phyloP scores from a whole-genome alignment of 1,140 invertebrate species.

The Magallana ariakensis region DNA sequence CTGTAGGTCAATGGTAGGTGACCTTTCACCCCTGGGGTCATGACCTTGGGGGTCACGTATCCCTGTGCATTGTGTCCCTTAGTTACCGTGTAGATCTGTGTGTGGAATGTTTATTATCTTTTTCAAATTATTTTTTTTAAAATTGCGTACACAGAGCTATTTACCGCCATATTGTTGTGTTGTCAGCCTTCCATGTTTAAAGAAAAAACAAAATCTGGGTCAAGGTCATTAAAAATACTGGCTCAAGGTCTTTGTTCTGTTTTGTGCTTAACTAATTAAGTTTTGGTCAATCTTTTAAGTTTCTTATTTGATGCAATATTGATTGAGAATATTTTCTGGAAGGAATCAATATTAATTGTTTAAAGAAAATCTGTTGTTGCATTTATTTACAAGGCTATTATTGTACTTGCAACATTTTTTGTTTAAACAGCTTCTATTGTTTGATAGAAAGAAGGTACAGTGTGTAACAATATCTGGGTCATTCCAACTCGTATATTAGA shows the following conservation, averaged over 20 bases:
- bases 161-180: neutral
- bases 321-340: no score
- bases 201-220: no score
- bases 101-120: neutral
- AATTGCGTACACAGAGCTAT: conserved; percentile 1
- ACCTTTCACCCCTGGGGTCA: conserved; percentile 23
- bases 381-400: no score
- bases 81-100: neutral
- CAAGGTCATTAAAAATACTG: neutral
- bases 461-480: no score
- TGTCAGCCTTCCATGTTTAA: neutral
- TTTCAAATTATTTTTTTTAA: neutral
- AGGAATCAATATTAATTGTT: no score
- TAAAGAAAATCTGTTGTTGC: no score
- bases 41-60: neutral
- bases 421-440: conserved; percentile 13
- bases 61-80: conserved; percentile 26
- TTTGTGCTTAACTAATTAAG: neutral
- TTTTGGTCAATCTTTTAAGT: neutral
- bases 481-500: no score
- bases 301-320: neutral
- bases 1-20: conserved; percentile 74
- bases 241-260: neutral
- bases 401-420: neutral
- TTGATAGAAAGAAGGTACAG: conserved; percentile 15